A percentile compares a stretch with the other conserved stretches of the same genome.
Conservation (phyloP, 2,113 vertebrate genomes). For the Macroglossus sobrinus region DNA sequence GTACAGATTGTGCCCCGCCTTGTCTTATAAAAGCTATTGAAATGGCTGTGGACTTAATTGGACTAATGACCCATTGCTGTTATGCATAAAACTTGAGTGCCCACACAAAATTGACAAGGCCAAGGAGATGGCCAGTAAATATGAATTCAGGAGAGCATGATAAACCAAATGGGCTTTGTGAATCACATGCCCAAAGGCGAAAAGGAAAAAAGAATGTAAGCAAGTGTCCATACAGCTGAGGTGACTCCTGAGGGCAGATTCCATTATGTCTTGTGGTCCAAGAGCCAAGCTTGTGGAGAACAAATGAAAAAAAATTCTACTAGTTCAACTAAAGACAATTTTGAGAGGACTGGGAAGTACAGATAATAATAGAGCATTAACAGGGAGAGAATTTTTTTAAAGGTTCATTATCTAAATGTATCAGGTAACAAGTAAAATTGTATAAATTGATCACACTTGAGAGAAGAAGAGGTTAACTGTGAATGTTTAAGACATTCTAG, state of each 20-base stretch:
- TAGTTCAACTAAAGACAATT: constrained; percentile 27
- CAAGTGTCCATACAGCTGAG: neutral
- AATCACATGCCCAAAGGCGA: neutral
- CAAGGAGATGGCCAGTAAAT: constrained; percentile 54
- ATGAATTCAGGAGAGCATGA: neutral
- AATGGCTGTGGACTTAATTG: constrained; percentile 75
- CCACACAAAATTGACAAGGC: neutral
- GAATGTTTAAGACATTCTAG: neutral
- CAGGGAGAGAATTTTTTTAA: neutral
- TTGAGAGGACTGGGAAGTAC: neutral
- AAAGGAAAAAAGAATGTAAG: neutral
- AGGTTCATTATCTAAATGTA: neutral
- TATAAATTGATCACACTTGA: neutral
- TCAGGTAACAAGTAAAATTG: neutral
- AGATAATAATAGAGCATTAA: neutral
- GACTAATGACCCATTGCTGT: constrained; percentile 77
- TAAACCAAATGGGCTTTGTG: neutral
- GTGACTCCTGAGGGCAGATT: neutral
- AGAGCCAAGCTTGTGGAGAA: neutral
- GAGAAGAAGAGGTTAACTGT: neutral
- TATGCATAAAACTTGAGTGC: constrained; percentile 67
- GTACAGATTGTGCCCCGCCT: constrained; percentile 80
- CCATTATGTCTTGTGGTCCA: neutral
- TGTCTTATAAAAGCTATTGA: constrained; percentile 70
- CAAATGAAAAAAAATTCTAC: neutral